Conservation (phyloP, 2,797 vertebrate species). For the Myotis myotis region DNA sequence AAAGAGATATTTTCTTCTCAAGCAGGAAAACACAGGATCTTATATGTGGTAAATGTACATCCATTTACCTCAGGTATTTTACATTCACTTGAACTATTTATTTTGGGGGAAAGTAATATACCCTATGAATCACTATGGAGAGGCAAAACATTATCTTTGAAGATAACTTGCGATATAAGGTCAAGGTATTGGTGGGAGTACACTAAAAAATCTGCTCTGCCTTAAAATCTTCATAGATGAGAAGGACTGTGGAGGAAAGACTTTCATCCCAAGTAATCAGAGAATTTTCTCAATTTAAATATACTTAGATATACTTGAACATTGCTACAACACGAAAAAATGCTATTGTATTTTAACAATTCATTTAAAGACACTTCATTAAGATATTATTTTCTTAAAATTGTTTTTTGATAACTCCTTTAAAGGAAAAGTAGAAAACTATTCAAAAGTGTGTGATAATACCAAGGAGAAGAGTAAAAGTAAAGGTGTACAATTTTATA, state of each 20-base stretch:
- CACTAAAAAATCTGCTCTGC: not conserved
- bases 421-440: not conserved
- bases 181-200: not conserved
- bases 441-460: not conserved
- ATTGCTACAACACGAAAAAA: not conserved
- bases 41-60: not conserved
- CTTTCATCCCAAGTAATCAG: not conserved
- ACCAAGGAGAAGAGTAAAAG: not conserved
- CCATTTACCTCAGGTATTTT: not conserved
- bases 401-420: not conserved
- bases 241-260: not conserved
- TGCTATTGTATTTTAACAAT: not conserved
- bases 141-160: not conserved
- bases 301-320: not conserved
- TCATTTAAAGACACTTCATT: not conserved
- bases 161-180: not conserved
- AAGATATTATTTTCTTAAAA: not conserved
- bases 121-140: not conserved
- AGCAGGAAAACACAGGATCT: not conserved
- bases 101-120: not conserved
- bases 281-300: not conserved
- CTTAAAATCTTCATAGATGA: constrained; percentile 9
- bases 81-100: not conserved
- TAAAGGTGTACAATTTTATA: not conserved
- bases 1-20: not conserved